Evolutionary conservation across 1,140 invertebrate genomes (phyloP).

Genomic region (Cecropterus lyciades): DNA sequence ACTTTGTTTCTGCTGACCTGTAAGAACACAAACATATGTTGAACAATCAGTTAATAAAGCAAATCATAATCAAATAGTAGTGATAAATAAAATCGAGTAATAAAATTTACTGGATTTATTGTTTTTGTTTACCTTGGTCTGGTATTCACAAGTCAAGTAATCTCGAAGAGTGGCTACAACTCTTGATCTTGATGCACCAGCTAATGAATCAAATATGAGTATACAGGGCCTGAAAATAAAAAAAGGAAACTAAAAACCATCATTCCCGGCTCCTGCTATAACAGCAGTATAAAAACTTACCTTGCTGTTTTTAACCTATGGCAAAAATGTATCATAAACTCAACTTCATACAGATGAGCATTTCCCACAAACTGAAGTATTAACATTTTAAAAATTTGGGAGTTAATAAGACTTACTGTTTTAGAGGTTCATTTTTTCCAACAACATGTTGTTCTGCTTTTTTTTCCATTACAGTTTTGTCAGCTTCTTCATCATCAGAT

Average conservation of each 20-base stretch:
- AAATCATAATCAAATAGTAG: no score
- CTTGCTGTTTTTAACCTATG: no score
- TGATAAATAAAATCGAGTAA: no score
- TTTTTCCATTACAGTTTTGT: conserved; percentile 70
- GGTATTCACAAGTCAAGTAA: conserved; percentile 95
- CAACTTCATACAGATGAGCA: no score
- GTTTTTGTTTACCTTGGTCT: conserved; percentile 93
- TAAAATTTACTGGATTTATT: no score
- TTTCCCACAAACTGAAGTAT: no score
- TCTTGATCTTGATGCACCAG: conserved; percentile 90
- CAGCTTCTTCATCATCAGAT: conserved; percentile 87
- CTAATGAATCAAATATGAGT: conserved; percentile 97
- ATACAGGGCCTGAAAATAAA: conserved; percentile 91
- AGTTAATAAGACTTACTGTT: conserved; percentile 84
- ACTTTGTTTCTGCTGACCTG: conserved; percentile 83
- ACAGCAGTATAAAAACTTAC: no score
- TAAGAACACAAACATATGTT: conserved; percentile 38
- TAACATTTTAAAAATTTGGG: no score
- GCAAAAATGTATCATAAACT: no score
- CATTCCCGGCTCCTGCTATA: neutral
- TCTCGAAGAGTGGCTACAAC: conserved; percentile 95
- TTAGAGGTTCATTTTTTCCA: conserved; percentile 81
- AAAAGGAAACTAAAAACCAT: conserved; percentile 35
- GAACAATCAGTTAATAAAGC: no score
- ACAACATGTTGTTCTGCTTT: conserved; percentile 59